Evolutionary conservation across 1,140 invertebrate species (phyloP).

Genomic region (Oedothorax gibbosus): DNA sequence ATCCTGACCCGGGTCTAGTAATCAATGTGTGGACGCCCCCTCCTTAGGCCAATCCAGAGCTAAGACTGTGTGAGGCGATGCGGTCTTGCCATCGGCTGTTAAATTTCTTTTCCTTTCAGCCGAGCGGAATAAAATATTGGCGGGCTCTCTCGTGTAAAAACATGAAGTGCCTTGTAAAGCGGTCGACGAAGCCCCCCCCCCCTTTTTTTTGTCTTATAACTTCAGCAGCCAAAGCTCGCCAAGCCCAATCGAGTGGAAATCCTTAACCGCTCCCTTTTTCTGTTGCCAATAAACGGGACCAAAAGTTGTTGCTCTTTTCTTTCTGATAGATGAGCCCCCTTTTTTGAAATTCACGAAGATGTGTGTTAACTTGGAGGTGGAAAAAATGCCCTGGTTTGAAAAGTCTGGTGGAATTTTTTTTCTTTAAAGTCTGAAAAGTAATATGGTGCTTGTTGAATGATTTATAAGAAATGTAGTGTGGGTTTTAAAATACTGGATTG

Average conservation of each 20-base stretch:
- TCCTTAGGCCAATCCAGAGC: neutral
- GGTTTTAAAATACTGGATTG: slow-evolving; percentile 33
- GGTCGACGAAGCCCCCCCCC: slow-evolving; percentile 4
- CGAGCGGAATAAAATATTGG: slow-evolving; percentile 59
- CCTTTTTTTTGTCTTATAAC: no score
- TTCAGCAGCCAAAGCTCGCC: neutral
- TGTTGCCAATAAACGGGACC: slow-evolving; percentile 28
- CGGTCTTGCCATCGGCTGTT: slow-evolving; percentile 48
- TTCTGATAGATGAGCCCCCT: slow-evolving; percentile 47
- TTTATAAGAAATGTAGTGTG: slow-evolving; percentile 44
- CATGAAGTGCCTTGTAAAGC: slow-evolving; percentile 61
- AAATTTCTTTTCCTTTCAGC: slow-evolving; percentile 54
- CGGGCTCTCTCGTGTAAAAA: slow-evolving; percentile 55
- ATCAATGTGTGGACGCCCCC: slow-evolving; percentile 44
- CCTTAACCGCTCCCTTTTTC: slow-evolving; percentile 40
- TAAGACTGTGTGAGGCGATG: slow-evolving; percentile 39
- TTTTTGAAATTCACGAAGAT: slow-evolving; percentile 33
- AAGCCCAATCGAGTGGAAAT: slow-evolving; percentile 52
- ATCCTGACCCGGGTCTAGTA: no score
- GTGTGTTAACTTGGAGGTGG: neutral
- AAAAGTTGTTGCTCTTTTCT: slow-evolving; percentile 47
- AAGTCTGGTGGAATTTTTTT: no score
- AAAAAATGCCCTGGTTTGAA: neutral
- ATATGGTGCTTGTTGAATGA: slow-evolving; percentile 42
- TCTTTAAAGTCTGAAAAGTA: neutral